Base-by-base conservation (phyloP, 2,888 invertebrate species). In the Drosophila stalkeri region DNA sequence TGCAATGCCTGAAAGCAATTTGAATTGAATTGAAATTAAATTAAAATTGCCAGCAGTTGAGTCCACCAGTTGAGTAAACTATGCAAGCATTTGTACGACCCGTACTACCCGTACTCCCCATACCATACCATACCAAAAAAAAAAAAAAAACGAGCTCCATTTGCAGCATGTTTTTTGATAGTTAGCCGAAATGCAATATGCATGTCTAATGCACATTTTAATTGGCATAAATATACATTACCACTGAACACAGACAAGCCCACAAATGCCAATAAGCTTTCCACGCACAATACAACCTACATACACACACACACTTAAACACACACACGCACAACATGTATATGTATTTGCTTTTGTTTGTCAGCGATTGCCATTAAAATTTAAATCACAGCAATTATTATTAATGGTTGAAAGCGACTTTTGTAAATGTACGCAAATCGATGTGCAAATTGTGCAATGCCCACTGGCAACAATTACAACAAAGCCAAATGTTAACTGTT, bases 321-420 rank as follows among this genome's bases (percentile, higher is more conserved):
- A 16, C 18, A 18, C 8, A 14, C 20, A 20, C 5, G 3, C 31
- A 46, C 27, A 27, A 27, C 6, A 27, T 27, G 27, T 7, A 20
- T 16, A 27, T 44, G 55, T 46, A 23, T 41, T 18, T 47, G 71
- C 86, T 73, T 69, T 79, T 86, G 90, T 75, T 77, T 73, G 67
- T 79, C 85, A 86, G 74, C 87, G 85, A 91, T 91, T 77, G 88
- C 92, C 88, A 91, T 91, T 91, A 91, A 92, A 91, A 90, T 87
- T 91, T 91, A 90, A 92, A 91, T 90, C 92, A 89, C 77, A 88
- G 87, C 91, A 92, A 91, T 92, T 91, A 90, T 91, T 89, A 91
- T 92, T 92, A 90, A 92, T 90, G 91, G 86, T 72, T 79, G 82
- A 83, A 82, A 84, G 79, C 79, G 84, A 81, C 78, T 88, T 91